Evolutionary conservation across 53 echinoderm and acorn worm species (phyloP), one percentile per base, ranked within the genome.

Genomic region (Arbacia lixula): DNA sequence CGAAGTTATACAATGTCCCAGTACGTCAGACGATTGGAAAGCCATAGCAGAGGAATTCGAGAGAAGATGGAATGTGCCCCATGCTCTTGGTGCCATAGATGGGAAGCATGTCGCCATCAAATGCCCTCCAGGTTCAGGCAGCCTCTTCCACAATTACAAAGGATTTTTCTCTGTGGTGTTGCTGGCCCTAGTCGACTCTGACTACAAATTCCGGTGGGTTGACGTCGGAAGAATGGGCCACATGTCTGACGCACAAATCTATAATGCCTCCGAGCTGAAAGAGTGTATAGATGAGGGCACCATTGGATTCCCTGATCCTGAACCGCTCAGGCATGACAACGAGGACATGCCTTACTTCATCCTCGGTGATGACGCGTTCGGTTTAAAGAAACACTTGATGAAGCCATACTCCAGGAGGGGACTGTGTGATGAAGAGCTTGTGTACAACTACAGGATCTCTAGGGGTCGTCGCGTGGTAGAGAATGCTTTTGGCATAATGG

Each of bases 331-430:
- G 3, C 25, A 36, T 19, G 76, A 52, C 65, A 66, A 75, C 75
- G 19, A 43, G 24, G 41, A 86, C 52, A 30, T 83, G 3, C 73
- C 83, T 10, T 85, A 65, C 37, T 76, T 86, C 66, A 17, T 86
- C 38, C 40, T 86, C 6, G 87, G 84, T 0, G 87, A 87, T 35
- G 87, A 87, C 62, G 91, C 87, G 12, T 91, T 84, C 52, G 85
- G 72, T 31, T 22, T 91, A 10, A 14, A 67, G 11, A 66, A 50
- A 42, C 25, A 14, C 25, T 12, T 85, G 91, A 84, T 77, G 85
- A 91, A 91, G 53, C 91, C 91, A n/a, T 91, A 36, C 79, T 39
- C 79, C 5, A 53, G 17, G 6, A 25, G 88, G 31, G 74, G 36
- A 0, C 36, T 91, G 58, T 32, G 68, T 24, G 19, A 28, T 5